Evolutionary conservation across 23 tunicate species (phyloP).

Genomic region (Styela clava): DNA sequence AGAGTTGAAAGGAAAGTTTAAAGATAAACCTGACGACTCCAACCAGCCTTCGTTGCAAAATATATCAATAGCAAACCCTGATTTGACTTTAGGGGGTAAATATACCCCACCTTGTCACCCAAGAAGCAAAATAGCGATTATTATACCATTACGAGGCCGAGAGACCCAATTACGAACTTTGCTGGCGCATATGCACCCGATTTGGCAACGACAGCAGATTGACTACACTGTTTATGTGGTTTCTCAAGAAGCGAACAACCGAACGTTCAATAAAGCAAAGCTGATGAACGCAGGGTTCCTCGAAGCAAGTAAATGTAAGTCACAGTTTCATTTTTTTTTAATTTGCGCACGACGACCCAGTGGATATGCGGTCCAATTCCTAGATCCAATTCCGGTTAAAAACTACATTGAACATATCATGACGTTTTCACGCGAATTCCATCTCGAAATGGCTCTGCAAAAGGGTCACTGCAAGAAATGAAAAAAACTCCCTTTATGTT

Average conservation of each 20-base stretch:
- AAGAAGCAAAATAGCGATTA: conserved; percentile 41
- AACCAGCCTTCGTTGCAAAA: neutral
- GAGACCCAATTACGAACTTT: conserved; percentile 20
- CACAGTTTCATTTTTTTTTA: too few relatives aligned
- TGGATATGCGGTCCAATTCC: too few relatives aligned
- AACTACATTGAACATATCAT: too few relatives aligned
- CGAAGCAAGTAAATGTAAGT: conserved; percentile 27
- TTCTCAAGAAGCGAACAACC: conserved; percentile 15
- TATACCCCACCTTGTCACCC: conserved; percentile 37
- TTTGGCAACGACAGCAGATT: conserved; percentile 54
- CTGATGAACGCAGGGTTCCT: conserved; percentile 64
- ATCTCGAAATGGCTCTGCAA: too few relatives aligned
- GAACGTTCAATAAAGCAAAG: conserved; percentile 37
- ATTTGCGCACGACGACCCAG: too few relatives aligned
- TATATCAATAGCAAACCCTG: neutral
- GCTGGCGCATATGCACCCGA: conserved; percentile 47
- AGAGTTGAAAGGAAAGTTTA: neutral
- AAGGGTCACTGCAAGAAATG: too few relatives aligned
- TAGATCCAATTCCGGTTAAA: too few relatives aligned
- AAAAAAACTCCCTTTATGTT: too few relatives aligned
- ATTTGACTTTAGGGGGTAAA: neutral
- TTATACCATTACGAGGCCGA: conserved; percentile 43
- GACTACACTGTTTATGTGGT: conserved; percentile 48
- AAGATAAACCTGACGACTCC: neutral
- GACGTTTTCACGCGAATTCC: too few relatives aligned